Evolutionary conservation across 2,888 invertebrate species (phyloP).

Genomic region (Sialis fuliginosa): DNA sequence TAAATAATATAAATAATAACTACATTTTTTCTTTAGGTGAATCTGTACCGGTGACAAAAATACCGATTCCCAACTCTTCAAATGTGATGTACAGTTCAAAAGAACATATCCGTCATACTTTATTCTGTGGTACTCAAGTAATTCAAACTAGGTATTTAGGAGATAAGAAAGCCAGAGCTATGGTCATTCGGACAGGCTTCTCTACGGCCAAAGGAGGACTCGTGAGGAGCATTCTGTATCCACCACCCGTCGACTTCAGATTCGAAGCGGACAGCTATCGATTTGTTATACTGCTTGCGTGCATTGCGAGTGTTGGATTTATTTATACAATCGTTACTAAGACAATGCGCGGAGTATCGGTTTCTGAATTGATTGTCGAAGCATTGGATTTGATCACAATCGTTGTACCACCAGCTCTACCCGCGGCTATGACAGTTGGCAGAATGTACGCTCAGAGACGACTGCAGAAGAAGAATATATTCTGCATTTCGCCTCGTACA

Average conservation of each 20-base stretch:
- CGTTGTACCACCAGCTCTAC: slow-evolving; percentile 85
- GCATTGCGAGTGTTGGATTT: slow-evolving; percentile 66
- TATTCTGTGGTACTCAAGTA: slow-evolving; percentile 80
- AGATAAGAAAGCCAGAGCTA: slow-evolving; percentile 27
- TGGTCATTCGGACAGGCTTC: slow-evolving; percentile 75
- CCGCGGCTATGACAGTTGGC: slow-evolving; percentile 93
- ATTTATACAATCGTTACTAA: slow-evolving; percentile 76
- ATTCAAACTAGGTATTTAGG: slow-evolving; percentile 64
- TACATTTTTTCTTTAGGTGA: slow-evolving; percentile 41
- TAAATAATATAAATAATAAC: not conserved
- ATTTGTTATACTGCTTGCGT: slow-evolving; percentile 65
- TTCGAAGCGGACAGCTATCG: slow-evolving; percentile 88
- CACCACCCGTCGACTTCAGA: slow-evolving; percentile 90
- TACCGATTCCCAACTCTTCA: slow-evolving; percentile 53
- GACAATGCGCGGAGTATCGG: slow-evolving; percentile 39
- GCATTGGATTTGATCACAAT: slow-evolving; percentile 86
- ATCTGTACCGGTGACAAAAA: slow-evolving; percentile 88
- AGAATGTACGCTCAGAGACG: slow-evolving; percentile 79
- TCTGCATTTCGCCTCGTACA: slow-evolving; percentile 82
- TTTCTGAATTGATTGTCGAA: slow-evolving; percentile 52
- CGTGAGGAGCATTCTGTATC: slow-evolving; percentile 85
- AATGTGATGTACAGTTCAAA: slow-evolving; percentile 57
- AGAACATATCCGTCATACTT: slow-evolving; percentile 69
- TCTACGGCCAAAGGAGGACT: slow-evolving; percentile 80
- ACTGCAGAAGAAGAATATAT: slow-evolving; percentile 57